Percentiles rank a stretch among this genome's conserved stretches.
These are phyloP conservation scores for Pelvicachromis taeniatus DNA, from an alignment of 2,113 vertebrate genomes.

Conservation along the genomic window DNA sequence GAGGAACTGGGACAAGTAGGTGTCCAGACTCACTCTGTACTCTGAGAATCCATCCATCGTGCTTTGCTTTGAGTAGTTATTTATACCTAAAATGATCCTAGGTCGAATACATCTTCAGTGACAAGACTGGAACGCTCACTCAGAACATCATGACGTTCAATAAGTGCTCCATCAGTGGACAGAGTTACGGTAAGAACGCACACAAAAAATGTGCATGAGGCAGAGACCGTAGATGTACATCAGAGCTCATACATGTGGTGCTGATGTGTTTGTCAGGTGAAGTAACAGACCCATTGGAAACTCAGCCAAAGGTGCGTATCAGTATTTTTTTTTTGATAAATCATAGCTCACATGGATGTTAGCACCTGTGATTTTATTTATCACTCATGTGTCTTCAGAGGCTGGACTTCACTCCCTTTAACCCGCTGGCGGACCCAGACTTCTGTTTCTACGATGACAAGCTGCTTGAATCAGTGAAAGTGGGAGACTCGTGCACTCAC, in stretches of 20 bases:
- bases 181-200: conserved; percentile 75
- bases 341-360: background rate
- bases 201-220: background rate
- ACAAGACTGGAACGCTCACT: conserved; percentile 92
- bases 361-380: background rate
- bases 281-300: conserved; percentile 72
- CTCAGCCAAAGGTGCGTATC: conserved; percentile 75
- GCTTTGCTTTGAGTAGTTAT: background rate
- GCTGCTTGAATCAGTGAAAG: conserved; percentile 83
- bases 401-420: conserved; percentile 85
- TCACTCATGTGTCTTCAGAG: conserved; percentile 56
- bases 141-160: conserved; percentile 96
- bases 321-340: background rate
- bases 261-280: conserved; percentile 75
- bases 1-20: conserved; percentile 92
- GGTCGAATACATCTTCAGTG: conserved; percentile 94
- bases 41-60: background rate
- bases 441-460: conserved; percentile 87
- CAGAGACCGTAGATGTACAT: background rate
- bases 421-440: conserved; percentile 79
- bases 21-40: background rate
- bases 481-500: conserved; percentile 77
- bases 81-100: background rate
- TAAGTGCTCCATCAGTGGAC: conserved; percentile 88
- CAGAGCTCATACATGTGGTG: background rate